Evolutionary conservation across 2,113 vertebrate genomes (phyloP), one percentile per base, ranked within the genome.

Genomic region (Bambusicola thoracicus): DNA sequence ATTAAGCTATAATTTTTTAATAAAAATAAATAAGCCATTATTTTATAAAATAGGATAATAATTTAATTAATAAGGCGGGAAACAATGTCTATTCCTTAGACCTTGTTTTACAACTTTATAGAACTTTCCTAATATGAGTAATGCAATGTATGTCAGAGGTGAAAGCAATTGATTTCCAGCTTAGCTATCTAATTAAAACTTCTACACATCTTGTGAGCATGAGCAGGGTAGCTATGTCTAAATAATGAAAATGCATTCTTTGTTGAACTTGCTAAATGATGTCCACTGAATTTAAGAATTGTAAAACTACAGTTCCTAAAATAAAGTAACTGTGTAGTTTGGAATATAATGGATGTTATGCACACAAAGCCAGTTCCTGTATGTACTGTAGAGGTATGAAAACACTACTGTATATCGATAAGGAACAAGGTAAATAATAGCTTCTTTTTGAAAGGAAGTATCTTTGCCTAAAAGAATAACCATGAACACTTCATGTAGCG

Each of bases 141-240:
- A 78, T 20, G 68, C 8, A 46, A n/a, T 40, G 53, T 59, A 44
- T 21, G 84, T 40, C 46, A 68, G 59, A 92, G 53, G 11, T 61
- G 90, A 68, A 89, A 79, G 15, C n/a, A 83, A 90, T 29, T 83
- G 46, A 80, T 87, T 93, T 83, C 65, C 49, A 94, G 65, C 20
- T 79, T 91, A 92, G 76, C 27, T 69, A 18, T 44, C 24, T 24
- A 34, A 16, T 79, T 81, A 86, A 84, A 89, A 92, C 17, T 77
- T 59, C 29, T 30, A 25, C 32, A 19, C 76, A 92, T 85, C 13
- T 84, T 10, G 3, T 8, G 13, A 92, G 32, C 18, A 36, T 32
- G 51, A 91, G 88, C 44, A 94, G 41, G 24, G 18, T 81, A 80
- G 85, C 81, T 85, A 15, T 34, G 90, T 81, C 49, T 5, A 77